Evolutionary conservation across 2,888 invertebrate genomes (phyloP).

Genomic region (Linnaemya tessellans): DNA sequence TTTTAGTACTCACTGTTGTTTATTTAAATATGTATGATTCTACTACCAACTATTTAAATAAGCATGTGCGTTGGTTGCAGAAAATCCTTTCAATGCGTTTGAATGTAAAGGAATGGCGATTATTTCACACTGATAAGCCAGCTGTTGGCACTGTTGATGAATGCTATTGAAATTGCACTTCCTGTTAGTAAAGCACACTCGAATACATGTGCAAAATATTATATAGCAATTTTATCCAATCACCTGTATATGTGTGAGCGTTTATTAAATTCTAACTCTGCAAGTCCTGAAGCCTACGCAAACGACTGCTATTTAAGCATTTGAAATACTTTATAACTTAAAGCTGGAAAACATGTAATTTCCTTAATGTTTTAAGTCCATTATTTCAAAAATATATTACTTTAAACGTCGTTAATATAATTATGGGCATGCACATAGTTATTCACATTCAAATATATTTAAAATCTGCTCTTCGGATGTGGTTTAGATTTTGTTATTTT

Average conservation of each 20-base stretch:
- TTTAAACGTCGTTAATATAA: neutral
- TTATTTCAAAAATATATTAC: neutral
- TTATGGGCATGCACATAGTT: too few species aligned
- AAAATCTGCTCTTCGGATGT: conserved; percentile 10
- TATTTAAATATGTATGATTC: neutral
- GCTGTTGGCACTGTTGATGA: conserved; percentile 73
- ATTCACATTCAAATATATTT: neutral
- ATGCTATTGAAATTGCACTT: conserved; percentile 81
- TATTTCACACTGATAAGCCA: conserved; percentile 81
- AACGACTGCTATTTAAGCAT: conserved; percentile 31
- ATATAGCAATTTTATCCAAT: neutral
- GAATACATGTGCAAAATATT: neutral
- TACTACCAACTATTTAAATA: conserved; percentile 18
- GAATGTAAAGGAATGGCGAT: conserved; percentile 73
- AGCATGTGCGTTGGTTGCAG: conserved; percentile 16
- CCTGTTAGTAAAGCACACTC: conserved; percentile 65
- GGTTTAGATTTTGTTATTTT: conserved; percentile 63
- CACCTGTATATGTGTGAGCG: neutral
- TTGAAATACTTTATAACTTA: conserved; percentile 33
- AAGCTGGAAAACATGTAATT: neutral
- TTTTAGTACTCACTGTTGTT: conserved; percentile 15
- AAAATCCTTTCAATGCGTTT: conserved; percentile 34
- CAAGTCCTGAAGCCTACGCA: conserved; percentile 1
- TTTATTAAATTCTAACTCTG: conserved; percentile 42
- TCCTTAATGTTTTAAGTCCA: too few species aligned